A percentile compares a stretch with the other conserved stretches of the same genome.
These are phyloP conservation scores for Drosophila elegans DNA, from an alignment of 1,140 invertebrate genomes.

Conservation along the genomic window DNA sequence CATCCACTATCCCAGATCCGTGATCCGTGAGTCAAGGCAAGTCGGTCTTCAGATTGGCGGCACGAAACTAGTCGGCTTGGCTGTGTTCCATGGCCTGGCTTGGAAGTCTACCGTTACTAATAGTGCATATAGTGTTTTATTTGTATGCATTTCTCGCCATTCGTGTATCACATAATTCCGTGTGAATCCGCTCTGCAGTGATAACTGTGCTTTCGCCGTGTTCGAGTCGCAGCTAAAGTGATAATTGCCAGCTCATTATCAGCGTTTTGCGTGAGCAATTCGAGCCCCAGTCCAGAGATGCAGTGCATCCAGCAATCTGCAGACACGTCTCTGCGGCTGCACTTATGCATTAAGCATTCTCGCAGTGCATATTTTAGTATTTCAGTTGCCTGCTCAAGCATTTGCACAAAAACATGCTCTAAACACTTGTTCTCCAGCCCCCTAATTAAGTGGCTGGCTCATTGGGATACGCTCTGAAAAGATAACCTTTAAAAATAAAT, in stretches of 20 bases:
- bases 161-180: slow-evolving; percentile 50
- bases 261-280: slow-evolving; percentile 71
- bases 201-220: slow-evolving; percentile 64
- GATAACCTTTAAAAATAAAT: background rate
- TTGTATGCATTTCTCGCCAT: slow-evolving; percentile 34
- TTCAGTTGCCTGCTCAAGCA: slow-evolving; percentile 10
- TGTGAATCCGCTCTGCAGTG: slow-evolving; percentile 55
- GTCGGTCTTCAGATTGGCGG: slow-evolving; percentile 52
- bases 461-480: background rate
- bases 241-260: slow-evolving; percentile 76
- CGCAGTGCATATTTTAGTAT: slow-evolving; percentile 29
- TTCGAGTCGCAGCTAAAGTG: slow-evolving; percentile 61
- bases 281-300: slow-evolving; percentile 12
- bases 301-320: slow-evolving; percentile 31
- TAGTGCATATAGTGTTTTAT: slow-evolving; percentile 41
- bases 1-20: slow-evolving; percentile 22
- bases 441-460: slow-evolving; percentile 27
- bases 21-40: slow-evolving; percentile 34
- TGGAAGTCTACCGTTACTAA: slow-evolving; percentile 62
- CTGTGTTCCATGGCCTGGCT: slow-evolving; percentile 37
- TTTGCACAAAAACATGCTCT: slow-evolving; percentile 35
- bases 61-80: slow-evolving; percentile 49
- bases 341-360: slow-evolving; percentile 41
- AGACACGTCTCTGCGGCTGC: slow-evolving; percentile 27
- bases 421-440: slow-evolving; percentile 42